Percentiles rank a stretch among this genome's conserved stretches.
phyloP scores from a whole-genome alignment of 2,113 vertebrate species.

The Girardinichthys multiradiatus region DNA sequence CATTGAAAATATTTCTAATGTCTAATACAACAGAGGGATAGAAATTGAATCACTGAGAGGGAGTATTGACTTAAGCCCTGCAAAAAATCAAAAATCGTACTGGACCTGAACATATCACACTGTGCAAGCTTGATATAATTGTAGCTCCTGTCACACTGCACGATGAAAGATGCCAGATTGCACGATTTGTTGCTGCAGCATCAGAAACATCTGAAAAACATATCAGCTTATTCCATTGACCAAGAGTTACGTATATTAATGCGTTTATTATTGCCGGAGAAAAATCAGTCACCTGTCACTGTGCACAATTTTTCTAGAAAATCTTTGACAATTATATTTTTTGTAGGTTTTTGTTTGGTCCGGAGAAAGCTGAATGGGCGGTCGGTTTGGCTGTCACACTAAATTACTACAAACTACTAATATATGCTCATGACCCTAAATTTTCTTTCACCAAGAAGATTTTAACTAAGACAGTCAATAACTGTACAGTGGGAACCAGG shows the following conservation, averaged over 20 bases:
- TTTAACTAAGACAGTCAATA: too few relatives aligned
- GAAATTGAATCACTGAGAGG: too few relatives aligned
- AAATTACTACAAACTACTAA: not conserved
- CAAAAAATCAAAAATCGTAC: not conserved
- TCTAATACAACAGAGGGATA: too few relatives aligned
- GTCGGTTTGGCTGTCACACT: not conserved
- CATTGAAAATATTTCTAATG: too few relatives aligned
- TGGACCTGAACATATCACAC: not conserved
- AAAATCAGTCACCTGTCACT: not conserved
- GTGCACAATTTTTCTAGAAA: not conserved
- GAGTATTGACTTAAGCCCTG: too few relatives aligned
- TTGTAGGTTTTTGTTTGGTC: not conserved
- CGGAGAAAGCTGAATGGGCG: not conserved
- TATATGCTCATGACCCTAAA: not conserved
- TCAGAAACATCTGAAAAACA: not conserved
- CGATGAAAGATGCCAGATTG: too few relatives aligned
- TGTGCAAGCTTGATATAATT: not conserved
- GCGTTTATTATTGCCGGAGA: not conserved
- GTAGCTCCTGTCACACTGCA: not conserved
- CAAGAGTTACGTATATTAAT: not conserved
- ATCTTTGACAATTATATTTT: not conserved
- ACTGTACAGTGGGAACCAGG: too few relatives aligned
- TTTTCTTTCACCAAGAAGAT: not conserved
- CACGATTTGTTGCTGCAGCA: too few relatives aligned
- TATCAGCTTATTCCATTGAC: not conserved